Percentiles rank a stretch among this genome's conserved stretches.
Evolutionary conservation across 2,113 vertebrate genomes (phyloP).

Genomic region (Columba livia): DNA sequence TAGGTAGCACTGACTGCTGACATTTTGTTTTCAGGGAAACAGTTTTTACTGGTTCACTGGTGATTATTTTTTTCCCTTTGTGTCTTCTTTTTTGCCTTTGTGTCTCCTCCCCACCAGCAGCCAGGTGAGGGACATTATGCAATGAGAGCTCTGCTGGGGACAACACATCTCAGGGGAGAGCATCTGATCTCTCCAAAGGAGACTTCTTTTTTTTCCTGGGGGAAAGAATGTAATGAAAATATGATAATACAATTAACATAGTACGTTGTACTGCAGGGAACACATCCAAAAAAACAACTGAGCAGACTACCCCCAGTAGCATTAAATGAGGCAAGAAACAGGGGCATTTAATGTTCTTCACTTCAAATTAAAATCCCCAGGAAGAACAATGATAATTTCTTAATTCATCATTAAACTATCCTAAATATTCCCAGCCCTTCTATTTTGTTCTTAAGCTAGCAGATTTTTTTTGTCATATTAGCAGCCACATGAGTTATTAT

Average conservation of each 20-base stretch:
- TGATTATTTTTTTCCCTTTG: not conserved
- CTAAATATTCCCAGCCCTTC: conserved; percentile 3
- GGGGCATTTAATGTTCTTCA: not conserved
- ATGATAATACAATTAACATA: not conserved
- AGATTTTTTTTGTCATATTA: not conserved
- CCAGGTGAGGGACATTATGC: not conserved
- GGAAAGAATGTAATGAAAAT: not conserved
- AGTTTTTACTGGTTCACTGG: not conserved
- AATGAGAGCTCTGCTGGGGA: not conserved
- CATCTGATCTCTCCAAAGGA: not conserved
- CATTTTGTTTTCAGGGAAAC: not conserved
- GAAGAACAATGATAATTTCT: conserved; percentile 5
- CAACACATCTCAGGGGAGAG: not conserved
- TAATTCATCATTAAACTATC: not conserved
- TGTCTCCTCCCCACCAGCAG: not conserved
- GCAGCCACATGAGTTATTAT: not conserved
- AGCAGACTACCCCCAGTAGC: not conserved
- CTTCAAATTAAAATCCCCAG: conserved; percentile 33
- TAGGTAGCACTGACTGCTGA: not conserved
- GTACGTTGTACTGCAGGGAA: not conserved
- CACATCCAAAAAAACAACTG: not conserved
- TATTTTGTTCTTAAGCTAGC: not conserved
- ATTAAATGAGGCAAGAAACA: conserved; percentile 23
- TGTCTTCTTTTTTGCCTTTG: not conserved
- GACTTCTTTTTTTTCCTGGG: not conserved